Base-by-base conservation (phyloP, 2,888 invertebrate species). In the Megalurothrips usitatus region DNA sequence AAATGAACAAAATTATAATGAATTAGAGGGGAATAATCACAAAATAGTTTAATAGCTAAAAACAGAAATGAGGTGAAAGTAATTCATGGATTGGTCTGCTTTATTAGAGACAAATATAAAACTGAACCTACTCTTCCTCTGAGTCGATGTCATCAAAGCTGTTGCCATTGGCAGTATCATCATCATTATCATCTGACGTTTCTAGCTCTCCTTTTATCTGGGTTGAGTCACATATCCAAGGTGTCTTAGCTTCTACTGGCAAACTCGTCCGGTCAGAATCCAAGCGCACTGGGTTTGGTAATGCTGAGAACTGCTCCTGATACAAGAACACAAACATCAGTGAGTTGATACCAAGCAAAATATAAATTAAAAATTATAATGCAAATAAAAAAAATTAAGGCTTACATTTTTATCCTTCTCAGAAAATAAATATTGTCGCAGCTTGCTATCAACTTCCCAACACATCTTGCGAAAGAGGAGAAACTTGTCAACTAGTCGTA, bases 381-480 rank as follows among this genome's bases (percentile, higher is more conserved):
- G n/a, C n/a, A n/a, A 52, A 3, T 11, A 1, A 52, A 52, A 52
- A 52, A 58, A 17, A 58, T 58, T 19, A 9, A 58, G 17, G 19
- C 58, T 11, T 58, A 58, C 58, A 17, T 14, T 23, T 12, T 12
- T 26, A 23, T 75, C 68, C 23, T 75, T 26, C 1, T 75, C 26
- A 75, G 23, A 12, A 10, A 75, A 26, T 26, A 75, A 12, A 75
- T 75, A 26, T 26, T 10, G 12, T 75, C 26, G n/a, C 0, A 75
- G 26, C 26, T 75, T 75, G 26, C 26, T 26, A 75, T 75, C 68
- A 23, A 26, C 68, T 10, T 75, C 68, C 68, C 68, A 75, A 26
- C 68, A 75, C 68, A 75, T 75, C 26, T 75, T 75, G 12, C 68
- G 68, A 12, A 75, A 75, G 68, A 75, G 68, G 26, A 75, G 9